Evolutionary conservation across 2,797 vertebrate species (phyloP), one percentile per base, ranked within the genome.

Genomic region (Labeo calbasu): DNA sequence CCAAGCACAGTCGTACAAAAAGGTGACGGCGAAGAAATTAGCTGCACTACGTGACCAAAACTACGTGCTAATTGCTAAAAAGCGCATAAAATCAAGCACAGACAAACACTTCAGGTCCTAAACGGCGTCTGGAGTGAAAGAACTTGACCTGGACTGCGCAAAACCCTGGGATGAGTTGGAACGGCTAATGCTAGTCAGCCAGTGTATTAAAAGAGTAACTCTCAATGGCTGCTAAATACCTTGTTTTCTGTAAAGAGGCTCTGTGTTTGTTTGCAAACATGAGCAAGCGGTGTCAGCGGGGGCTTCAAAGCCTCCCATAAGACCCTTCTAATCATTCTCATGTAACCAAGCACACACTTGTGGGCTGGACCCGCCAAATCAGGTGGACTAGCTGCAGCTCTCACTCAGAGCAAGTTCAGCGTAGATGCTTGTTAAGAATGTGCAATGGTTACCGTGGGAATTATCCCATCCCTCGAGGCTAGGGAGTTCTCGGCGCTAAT

Each of bases 401-500:
- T 91, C 92, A 88, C 76, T 90, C 88, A 91, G 91, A 91, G 83
- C 84, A 82, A 84, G 91, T 93, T 89, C 91, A 89, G 90, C 92
- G 87, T 87, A 89, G 86, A 87, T 90, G 91, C 94, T 95, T 94
- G 92, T 94, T 94, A 94, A 94, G 85, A 94, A 94, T 91, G 91
- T 91, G 91, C 92, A 91, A 92, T 92, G 90, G 91, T 91, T 87
- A 87, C 89, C 61, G 75, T 90, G 93, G 93, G 93, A 93, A 92
- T 91, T 90, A 87, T 88, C 89, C 77, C 88, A 78, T 88, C 90
- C 88, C 91, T 90, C 86, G 86, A 89, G 92, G 91, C 90, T 88
- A 89, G 92, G 88, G 91, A 93, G 92, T 91, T 91, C 91, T 93
- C 89, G 83, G 89, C 90, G 89, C 91, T 94, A 95, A 94, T 93